A percentile compares a stretch with the other conserved stretches of the same genome.
Conservation (phyloP, 2,797 vertebrate species). For the Parambassis ranga region DNA sequence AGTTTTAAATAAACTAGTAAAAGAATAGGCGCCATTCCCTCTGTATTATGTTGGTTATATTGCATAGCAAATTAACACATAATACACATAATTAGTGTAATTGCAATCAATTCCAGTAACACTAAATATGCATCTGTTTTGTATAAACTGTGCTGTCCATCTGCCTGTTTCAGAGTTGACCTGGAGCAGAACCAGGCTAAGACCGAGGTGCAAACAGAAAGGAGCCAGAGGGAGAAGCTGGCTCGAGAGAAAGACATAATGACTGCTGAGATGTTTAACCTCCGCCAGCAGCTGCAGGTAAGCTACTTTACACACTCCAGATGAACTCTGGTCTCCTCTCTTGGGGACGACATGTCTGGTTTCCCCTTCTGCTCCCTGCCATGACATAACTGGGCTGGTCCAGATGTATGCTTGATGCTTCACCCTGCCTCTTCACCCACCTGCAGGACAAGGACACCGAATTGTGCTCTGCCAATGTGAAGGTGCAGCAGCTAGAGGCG, state of each 20-base stretch:
- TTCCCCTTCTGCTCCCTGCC: slow-evolving; percentile 10
- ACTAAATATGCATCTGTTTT: too few species aligned
- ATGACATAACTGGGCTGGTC: slow-evolving; percentile 43
- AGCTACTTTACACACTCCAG: slow-evolving; percentile 27
- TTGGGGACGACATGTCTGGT: slow-evolving; percentile 16
- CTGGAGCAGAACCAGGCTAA: slow-evolving; percentile 90
- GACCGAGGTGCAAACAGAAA: slow-evolving; percentile 90
- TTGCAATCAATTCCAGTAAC: too few species aligned
- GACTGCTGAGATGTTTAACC: slow-evolving; percentile 88
- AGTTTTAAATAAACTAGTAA: not conserved
- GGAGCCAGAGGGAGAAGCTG: slow-evolving; percentile 88
- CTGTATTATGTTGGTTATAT: not conserved
- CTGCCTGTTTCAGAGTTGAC: slow-evolving; percentile 85
- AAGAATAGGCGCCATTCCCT: too few species aligned
- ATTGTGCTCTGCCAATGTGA: slow-evolving; percentile 81
- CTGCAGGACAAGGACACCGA: slow-evolving; percentile 83
- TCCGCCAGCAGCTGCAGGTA: slow-evolving; percentile 93
- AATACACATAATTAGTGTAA: not conserved
- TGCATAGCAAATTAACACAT: not conserved
- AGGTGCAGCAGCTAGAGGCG: slow-evolving; percentile 89
- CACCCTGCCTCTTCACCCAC: not conserved
- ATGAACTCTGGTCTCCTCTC: slow-evolving; percentile 17
- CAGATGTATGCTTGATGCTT: slow-evolving; percentile 14
- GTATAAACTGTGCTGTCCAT: too few species aligned
- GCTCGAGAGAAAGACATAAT: slow-evolving; percentile 90